Base-by-base conservation (phyloP, 2,888 invertebrate species). In the Ennomos quercinarius region DNA sequence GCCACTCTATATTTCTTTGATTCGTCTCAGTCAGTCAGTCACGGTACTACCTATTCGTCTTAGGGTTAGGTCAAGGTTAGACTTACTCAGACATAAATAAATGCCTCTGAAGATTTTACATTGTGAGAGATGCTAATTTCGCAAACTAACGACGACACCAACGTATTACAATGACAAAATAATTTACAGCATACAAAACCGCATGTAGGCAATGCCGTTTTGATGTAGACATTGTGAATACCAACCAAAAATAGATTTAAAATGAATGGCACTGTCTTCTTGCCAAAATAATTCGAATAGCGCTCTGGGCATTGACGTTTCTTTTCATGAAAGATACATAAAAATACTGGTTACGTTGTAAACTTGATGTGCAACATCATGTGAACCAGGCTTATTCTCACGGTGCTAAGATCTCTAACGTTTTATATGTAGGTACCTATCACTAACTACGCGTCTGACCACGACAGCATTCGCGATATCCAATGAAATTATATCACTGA, bases 241-340 rank as follows among this genome's bases (percentile, higher is more conserved):
- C 81, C 80, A 71, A 71, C 80, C 86, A 77, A 84, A 89, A 91
- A 90, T 91, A 91, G 89, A 86, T 81, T 77, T 77, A 76, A 84
- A 88, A 89, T 88, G 81, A 87, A 88, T 85, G 88, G 84, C 84
- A 84, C 79, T 78, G 84, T 78, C 80, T 70, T 77, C 79, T 82
- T 90, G 91, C 91, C 91, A 91, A 91, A 89, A 91, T 90, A 84
- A 83, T 89, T 85, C 63, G 79, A 84, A 90, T 91, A 89, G 80
- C 87, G 70, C 50, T 68, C 81, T 89, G 88, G 87, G 76, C 90
- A 83, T 87, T 69, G 64, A 65, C 68, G 61, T 68, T 64, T 48
- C 64, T 68, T 66, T 66, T 63, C 45, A 52, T 51, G 17, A 58
- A 59, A 63, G 13, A 50, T 59, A 60, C 54, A 55, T 59, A 46